A percentile compares a stretch with the other conserved stretches of the same genome.
Conservation (phyloP, 2,888 invertebrate species). For the Hipparchia semele region DNA sequence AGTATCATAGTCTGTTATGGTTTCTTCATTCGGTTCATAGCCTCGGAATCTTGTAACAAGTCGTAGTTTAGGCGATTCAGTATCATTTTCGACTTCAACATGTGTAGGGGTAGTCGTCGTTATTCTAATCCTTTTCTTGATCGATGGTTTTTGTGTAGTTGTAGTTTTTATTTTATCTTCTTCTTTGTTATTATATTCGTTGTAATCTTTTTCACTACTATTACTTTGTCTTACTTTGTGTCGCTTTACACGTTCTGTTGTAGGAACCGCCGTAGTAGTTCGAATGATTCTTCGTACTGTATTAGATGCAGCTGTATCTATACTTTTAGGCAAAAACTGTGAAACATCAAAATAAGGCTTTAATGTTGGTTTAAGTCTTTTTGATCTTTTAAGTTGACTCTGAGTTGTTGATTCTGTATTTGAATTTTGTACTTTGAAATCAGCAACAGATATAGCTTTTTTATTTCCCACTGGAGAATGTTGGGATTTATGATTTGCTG, state of each 20-base stretch:
- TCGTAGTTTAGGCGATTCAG: constrained; percentile 50
- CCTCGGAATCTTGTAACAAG: constrained; percentile 65
- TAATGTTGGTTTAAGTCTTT: constrained; percentile 40
- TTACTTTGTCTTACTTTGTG: constrained; percentile 32
- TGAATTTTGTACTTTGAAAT: constrained; percentile 53
- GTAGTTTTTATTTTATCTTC: constrained; percentile 44
- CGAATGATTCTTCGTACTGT: constrained; percentile 51
- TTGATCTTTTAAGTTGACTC: constrained; percentile 30
- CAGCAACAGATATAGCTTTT: constrained; percentile 60
- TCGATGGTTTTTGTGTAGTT: constrained; percentile 51
- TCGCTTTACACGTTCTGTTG: constrained; percentile 23
- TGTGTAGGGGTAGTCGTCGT: constrained; percentile 46
- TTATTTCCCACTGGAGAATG: constrained; percentile 66
- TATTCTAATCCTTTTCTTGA: constrained; percentile 49
- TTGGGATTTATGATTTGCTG: constrained; percentile 62
- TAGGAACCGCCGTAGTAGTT: constrained; percentile 43
- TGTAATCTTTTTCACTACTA: constrained; percentile 52
- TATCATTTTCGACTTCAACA: constrained; percentile 39
- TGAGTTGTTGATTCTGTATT: constrained; percentile 28
- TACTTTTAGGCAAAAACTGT: constrained; percentile 50
- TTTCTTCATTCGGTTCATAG: constrained; percentile 46
- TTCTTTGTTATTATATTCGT: constrained; percentile 57
- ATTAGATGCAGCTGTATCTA: constrained; percentile 56
- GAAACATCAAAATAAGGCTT: constrained; percentile 53
- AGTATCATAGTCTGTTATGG: constrained; percentile 26